phyloP scores from a whole-genome alignment of 2,113 vertebrate species.

The Onychorhynchus coronatus region DNA sequence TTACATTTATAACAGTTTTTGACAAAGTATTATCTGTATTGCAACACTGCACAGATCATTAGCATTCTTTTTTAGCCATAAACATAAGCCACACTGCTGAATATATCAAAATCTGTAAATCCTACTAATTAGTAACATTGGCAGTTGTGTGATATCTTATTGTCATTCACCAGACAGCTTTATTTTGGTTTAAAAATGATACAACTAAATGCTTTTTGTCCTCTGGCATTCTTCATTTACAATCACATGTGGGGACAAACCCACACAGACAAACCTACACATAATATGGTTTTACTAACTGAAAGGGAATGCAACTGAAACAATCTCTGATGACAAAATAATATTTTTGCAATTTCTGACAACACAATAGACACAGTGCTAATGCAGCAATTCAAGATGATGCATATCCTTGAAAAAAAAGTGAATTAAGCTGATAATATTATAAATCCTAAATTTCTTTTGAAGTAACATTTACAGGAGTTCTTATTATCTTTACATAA shows the following conservation, averaged over 20 bases:
- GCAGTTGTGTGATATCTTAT: constrained; percentile 20
- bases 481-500: background rate
- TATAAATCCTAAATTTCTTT: background rate
- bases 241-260: constrained; percentile 7
- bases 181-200: constrained; percentile 43
- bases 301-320: constrained; percentile 15
- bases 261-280: constrained; percentile 33
- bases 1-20: constrained; percentile 25
- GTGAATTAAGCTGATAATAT: background rate
- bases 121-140: constrained; percentile 57
- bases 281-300: constrained; percentile 26
- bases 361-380: background rate
- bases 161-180: constrained; percentile 61
- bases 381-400: background rate
- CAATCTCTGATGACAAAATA: background rate
- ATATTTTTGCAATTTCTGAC: background rate
- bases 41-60: constrained; percentile 9
- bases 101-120: constrained; percentile 43
- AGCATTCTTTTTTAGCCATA: constrained; percentile 44
- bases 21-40: constrained; percentile 47
- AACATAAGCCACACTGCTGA: constrained; percentile 45
- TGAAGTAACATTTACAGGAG: background rate
- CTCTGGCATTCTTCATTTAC: constrained; percentile 45
- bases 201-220: background rate
- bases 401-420: background rate